phyloP scores from a whole-genome alignment of 2,888 invertebrate species.

The Quadriops clusia region DNA sequence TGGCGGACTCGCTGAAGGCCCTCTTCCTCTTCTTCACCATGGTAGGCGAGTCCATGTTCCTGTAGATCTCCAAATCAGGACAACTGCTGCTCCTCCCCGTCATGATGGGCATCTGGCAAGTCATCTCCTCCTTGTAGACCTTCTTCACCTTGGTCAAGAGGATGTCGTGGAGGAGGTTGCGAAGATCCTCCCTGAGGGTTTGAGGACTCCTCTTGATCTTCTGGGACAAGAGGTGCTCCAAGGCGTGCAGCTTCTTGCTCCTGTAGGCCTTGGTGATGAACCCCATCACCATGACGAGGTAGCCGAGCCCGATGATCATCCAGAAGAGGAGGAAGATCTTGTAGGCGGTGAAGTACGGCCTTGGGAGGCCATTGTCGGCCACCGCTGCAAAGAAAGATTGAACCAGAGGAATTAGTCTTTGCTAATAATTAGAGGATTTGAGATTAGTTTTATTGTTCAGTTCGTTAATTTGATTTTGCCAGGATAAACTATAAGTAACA shows the following conservation, averaged over 20 bases:
- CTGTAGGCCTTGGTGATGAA: constrained; percentile 69
- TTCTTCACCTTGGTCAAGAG: constrained; percentile 66
- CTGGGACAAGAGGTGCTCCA: constrained; percentile 65
- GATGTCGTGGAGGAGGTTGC: constrained; percentile 45
- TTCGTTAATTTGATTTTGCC: constrained; percentile 1
- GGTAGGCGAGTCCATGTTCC: constrained; percentile 38
- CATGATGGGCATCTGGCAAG: constrained; percentile 33
- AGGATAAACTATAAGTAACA: not conserved
- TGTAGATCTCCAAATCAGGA: constrained; percentile 54
- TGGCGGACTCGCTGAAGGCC: constrained; percentile 52
- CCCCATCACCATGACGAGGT: constrained; percentile 79
- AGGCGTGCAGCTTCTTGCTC: constrained; percentile 58
- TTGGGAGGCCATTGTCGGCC: too few relatives aligned
- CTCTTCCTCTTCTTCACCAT: constrained; percentile 35
- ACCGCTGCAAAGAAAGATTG: too few relatives aligned
- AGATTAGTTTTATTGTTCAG: constrained; percentile 1
- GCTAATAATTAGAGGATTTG: too few relatives aligned
- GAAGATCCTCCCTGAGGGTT: constrained; percentile 48
- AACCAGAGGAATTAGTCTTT: too few relatives aligned
- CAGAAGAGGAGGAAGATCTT: constrained; percentile 73
- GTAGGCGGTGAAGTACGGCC: constrained; percentile 59
- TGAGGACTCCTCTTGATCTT: constrained; percentile 70
- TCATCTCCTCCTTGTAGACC: constrained; percentile 54
- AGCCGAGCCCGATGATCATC: constrained; percentile 87
- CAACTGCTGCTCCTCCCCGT: constrained; percentile 52